Base-by-base conservation (phyloP, 1,140 invertebrate species). In the Epicauta chinensis region DNA sequence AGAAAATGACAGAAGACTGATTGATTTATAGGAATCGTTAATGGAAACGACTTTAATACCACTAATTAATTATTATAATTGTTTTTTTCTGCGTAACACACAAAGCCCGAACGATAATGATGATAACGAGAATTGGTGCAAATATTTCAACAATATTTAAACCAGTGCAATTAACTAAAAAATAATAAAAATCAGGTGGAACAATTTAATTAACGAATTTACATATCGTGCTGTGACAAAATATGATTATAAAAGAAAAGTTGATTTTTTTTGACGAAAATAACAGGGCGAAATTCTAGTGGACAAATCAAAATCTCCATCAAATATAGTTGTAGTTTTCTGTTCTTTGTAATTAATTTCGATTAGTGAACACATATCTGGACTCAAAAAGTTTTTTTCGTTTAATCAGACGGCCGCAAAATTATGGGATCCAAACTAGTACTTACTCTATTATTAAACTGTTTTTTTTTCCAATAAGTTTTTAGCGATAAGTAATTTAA, bases 141-240 rank as follows among this genome's bases (percentile, higher is more conserved):
- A 41, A 41, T 47, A 53, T 47, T 53, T 47, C 35, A 52, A 30
- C 53, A 51, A 51, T 53, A 40, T 42, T 14, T 12, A 45, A 53
- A 43, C 32, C 34, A 47, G 60, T 60, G 60, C 58, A 62, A 60
- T 62, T 45, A 42, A 51, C 48, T 54, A 5, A 12, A n/a, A n/a
- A n/a, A n/a, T n/a, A n/a, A n/a, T n/a, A n/a, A n/a, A n/a, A 39
- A 38, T 49, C 36, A 39, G 46, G 45, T 38, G 45, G 23, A 23
- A 36, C 53, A 49, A 43, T 52, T 37, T 43, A 53, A 57, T 34
- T 57, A 62, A 57, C 64, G 62, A 64, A 66, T 64, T 66, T 66
- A 66, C 62, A 66, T 66, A 66, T 64, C 64, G 64, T 60, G 64
- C 64, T 66, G 64, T 66, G 64, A 66, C 53, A 48, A 45, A 53